Conservation (phyloP, 2,888 invertebrate species). For the Pristionchus fissidentatus region DNA sequence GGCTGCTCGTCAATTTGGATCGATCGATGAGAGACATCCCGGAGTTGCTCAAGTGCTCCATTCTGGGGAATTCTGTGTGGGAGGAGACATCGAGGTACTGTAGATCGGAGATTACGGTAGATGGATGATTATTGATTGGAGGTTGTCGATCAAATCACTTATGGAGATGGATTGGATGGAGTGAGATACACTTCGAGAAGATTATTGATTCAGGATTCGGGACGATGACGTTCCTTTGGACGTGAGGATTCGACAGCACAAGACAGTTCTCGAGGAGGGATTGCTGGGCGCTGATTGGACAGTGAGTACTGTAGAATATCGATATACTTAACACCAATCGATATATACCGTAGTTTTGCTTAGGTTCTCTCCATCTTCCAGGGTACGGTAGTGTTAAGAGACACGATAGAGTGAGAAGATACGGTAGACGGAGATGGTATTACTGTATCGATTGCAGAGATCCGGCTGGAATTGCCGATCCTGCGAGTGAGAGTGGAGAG, state of each 20-base stretch:
- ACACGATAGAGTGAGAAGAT: background rate
- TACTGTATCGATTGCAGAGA: constrained; percentile 83
- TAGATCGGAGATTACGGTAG: background rate
- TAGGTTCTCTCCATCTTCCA: constrained; percentile 94
- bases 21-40: constrained; percentile 69
- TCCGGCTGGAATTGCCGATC: constrained; percentile 97
- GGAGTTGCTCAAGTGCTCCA: constrained; percentile 86
- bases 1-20: constrained; percentile 90
- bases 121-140: background rate
- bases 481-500: constrained; percentile 82
- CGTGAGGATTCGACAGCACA: constrained; percentile 88
- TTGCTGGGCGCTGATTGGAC: constrained; percentile 87
- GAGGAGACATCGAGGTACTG: constrained; percentile 86
- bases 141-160: constrained; percentile 88
- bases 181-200: constrained; percentile 89
- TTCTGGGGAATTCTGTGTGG: constrained; percentile 94
- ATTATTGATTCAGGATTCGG: constrained; percentile 77
- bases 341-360: too few species aligned
- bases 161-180: constrained; percentile 94
- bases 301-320: constrained; percentile 77
- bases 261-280: constrained; percentile 77
- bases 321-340: background rate
- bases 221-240: constrained; percentile 90
- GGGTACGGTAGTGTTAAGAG: background rate
- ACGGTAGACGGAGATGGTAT: background rate